Conservation (phyloP, 2,888 invertebrate species). For the Drosophila borealis region DNA sequence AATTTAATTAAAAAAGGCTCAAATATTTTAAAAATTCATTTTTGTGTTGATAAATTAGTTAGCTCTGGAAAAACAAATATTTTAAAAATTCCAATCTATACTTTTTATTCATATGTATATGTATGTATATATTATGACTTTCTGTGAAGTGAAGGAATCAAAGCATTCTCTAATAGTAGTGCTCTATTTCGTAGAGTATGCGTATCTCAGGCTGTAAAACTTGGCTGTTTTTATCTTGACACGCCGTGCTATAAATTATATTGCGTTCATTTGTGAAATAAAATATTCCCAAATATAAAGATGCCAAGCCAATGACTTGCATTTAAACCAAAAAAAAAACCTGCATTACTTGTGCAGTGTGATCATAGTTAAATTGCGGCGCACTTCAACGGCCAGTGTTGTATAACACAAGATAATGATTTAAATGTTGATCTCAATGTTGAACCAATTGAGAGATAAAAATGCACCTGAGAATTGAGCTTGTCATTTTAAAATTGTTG, state of each 20-base stretch:
- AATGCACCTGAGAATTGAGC: conserved; percentile 17
- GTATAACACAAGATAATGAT: conserved; percentile 26
- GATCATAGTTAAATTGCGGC: neutral
- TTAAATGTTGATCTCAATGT: conserved; percentile 46
- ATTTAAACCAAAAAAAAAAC: no score
- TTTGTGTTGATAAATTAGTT: no score
- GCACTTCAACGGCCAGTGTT: conserved; percentile 27
- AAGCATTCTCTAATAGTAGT: neutral
- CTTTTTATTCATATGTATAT: no score
- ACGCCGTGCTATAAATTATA: neutral
- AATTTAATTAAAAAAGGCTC: no score
- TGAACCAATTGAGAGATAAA: conserved; percentile 18
- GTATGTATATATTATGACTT: no score
- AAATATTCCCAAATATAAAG: no score
- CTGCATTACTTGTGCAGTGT: neutral
- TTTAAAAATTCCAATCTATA: neutral
- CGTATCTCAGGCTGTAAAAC: no score
- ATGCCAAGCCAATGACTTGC: no score
- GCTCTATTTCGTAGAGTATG: no score
- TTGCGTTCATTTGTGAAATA: conserved; percentile 10
- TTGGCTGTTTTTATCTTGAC: neutral
- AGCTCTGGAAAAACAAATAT: neutral
- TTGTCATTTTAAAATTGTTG: conserved; percentile 37
- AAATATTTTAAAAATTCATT: neutral
- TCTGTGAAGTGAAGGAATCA: neutral